Evolutionary conservation across 2,113 vertebrate species (phyloP).

Genomic region (Eolophus roseicapilla): DNA sequence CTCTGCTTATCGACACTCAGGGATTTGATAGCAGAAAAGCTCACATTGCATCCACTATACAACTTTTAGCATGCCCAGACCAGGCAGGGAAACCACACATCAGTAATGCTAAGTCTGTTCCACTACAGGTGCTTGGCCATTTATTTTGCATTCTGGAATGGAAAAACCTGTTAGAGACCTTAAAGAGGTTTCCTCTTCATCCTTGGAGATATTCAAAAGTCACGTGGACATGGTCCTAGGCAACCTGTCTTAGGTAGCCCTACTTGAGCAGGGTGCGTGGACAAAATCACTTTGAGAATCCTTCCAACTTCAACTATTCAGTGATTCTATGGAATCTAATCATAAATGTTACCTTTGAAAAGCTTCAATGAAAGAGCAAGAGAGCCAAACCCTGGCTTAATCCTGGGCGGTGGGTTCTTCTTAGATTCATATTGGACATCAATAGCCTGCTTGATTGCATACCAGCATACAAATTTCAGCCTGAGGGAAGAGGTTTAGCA

Average conservation of each 20-base stretch:
- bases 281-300: not conserved
- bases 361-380: slow-evolving; percentile 48
- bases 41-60: not conserved
- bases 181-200: not conserved
- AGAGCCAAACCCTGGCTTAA: slow-evolving; percentile 29
- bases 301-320: not conserved
- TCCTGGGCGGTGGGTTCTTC: not conserved
- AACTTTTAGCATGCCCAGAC: not conserved
- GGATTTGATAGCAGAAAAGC: not conserved
- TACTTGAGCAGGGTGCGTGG: not conserved
- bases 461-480: slow-evolving; percentile 37
- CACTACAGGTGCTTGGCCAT: not conserved
- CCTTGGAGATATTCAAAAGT: not conserved
- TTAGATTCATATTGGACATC: not conserved
- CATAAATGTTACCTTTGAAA: slow-evolving; percentile 56
- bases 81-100: not conserved
- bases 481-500: not conserved
- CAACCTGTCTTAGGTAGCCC: not conserved
- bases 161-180: not conserved
- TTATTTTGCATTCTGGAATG: not conserved
- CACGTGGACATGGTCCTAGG: accelerated
- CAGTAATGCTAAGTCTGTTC: not conserved
- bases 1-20: not conserved
- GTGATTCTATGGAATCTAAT: not conserved
- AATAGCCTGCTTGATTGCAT: slow-evolving; percentile 14